Conservation (phyloP, 1,140 invertebrate genomes). For the Antheraea pernyi region DNA sequence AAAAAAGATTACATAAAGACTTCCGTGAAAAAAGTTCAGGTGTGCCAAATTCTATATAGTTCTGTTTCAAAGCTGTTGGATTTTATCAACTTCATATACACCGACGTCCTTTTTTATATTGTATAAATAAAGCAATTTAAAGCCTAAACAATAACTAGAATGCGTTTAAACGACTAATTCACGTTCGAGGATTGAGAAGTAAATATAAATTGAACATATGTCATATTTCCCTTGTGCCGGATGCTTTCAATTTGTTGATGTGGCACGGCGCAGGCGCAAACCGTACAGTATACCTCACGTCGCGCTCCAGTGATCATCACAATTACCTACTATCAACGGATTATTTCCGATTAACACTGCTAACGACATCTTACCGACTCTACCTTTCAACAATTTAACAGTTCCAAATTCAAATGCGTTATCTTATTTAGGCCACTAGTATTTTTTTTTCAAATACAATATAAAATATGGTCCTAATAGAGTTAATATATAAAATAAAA, state of each 20-base stretch:
- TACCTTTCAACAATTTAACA: not conserved
- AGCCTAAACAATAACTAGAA: slow-evolving; percentile 10
- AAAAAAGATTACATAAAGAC: no score
- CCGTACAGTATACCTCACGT: slow-evolving; percentile 45
- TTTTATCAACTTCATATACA: no score
- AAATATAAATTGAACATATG: slow-evolving; percentile 73
- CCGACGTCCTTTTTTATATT: not conserved
- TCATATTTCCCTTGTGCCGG: slow-evolving; percentile 77
- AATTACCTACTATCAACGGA: slow-evolving; percentile 13
- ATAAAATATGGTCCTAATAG: no score
- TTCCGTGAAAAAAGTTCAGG: no score
- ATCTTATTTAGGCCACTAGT: no score
- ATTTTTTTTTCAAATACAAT: no score
- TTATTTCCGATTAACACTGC: slow-evolving; percentile 8
- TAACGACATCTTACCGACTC: not conserved
- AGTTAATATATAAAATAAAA: not conserved
- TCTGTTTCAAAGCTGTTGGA: no score
- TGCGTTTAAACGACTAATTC: slow-evolving; percentile 12
- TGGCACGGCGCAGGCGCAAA: slow-evolving; percentile 52
- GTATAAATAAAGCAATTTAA: not conserved
- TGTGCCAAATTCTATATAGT: no score
- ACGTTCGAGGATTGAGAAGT: slow-evolving; percentile 62
- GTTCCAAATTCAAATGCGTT: not conserved
- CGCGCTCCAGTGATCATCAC: slow-evolving; percentile 31
- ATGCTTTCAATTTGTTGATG: slow-evolving; percentile 74